A percentile compares a stretch with the other conserved stretches of the same genome.
These are phyloP conservation scores for Propithecus perrieri DNA, from an alignment of 2,797 vertebrate species.

Conservation along the genomic window DNA sequence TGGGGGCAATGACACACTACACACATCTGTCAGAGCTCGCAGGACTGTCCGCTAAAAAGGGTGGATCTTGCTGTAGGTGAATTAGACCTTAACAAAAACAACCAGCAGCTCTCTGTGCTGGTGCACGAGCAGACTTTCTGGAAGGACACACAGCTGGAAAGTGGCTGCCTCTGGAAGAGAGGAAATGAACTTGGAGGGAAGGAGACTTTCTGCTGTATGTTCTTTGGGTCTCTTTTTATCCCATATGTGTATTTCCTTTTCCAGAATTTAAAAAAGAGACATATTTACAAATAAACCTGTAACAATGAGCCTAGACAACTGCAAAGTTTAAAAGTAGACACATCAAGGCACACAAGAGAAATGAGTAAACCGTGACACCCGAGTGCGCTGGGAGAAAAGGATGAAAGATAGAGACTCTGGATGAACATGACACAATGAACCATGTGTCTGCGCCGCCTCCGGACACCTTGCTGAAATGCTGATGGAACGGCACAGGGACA, in stretches of 20 bases:
- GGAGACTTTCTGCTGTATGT: not conserved
- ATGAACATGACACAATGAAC: not conserved
- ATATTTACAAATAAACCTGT: not conserved
- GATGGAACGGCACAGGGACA: not conserved
- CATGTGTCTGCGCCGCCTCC: not conserved
- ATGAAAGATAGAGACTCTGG: not conserved
- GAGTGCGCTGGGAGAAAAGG: not conserved
- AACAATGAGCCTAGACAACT: not conserved
- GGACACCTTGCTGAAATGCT: not conserved
- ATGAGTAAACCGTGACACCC: not conserved
- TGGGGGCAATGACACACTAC: not conserved
- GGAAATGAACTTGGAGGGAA: not conserved
- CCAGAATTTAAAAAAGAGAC: not conserved
- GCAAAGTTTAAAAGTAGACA: not conserved
- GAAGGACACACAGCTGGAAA: not conserved
- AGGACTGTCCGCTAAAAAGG: too few species aligned
- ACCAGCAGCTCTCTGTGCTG: not conserved
- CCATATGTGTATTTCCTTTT: not conserved
- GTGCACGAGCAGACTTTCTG: not conserved
- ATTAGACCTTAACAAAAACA: not conserved
- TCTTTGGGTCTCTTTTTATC: not conserved
- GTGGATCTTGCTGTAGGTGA: not conserved
- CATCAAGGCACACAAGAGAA: not conserved
- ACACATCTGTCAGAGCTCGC: not conserved
- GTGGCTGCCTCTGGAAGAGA: not conserved